Conservation (phyloP, 2,113 vertebrate genomes). For the Opisthocomus hoazin region DNA sequence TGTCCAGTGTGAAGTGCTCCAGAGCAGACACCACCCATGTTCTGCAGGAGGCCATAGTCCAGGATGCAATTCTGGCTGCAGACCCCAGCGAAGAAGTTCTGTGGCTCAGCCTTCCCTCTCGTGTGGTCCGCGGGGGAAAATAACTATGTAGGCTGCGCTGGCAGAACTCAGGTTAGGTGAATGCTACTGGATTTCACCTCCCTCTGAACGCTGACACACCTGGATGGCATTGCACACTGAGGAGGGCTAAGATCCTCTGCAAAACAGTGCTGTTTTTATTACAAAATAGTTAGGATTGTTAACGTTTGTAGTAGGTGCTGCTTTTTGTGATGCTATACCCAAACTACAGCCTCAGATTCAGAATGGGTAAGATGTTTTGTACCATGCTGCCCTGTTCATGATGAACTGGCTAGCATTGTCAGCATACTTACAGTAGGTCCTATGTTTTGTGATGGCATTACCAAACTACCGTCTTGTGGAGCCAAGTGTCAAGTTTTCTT, state of each 20-base stretch:
- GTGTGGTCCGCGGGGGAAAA: not conserved
- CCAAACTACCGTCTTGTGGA: not conserved
- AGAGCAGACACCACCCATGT: not conserved
- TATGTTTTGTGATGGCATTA: not conserved
- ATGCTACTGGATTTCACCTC: not conserved
- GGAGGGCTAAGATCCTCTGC: not conserved
- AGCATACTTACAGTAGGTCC: not conserved
- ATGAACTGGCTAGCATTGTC: not conserved
- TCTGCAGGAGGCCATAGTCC: not conserved
- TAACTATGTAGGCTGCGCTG: not conserved
- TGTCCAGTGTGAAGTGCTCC: not conserved
- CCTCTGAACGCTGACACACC: not conserved
- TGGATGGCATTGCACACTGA: not conserved
- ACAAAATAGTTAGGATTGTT: not conserved
- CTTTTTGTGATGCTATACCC: not conserved
- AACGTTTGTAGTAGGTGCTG: not conserved
- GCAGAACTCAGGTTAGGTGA: not conserved
- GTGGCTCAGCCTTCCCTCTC: not conserved
- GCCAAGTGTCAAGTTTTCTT: not conserved
- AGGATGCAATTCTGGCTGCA: not conserved
- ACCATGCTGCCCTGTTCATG: accelerated
- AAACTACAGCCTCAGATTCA: not conserved
- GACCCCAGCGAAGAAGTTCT: not conserved
- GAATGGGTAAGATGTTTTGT: not conserved
- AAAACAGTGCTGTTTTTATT: not conserved